phyloP scores from a whole-genome alignment of 2,797 vertebrate genomes.

The Microctenopoma lineatum region DNA sequence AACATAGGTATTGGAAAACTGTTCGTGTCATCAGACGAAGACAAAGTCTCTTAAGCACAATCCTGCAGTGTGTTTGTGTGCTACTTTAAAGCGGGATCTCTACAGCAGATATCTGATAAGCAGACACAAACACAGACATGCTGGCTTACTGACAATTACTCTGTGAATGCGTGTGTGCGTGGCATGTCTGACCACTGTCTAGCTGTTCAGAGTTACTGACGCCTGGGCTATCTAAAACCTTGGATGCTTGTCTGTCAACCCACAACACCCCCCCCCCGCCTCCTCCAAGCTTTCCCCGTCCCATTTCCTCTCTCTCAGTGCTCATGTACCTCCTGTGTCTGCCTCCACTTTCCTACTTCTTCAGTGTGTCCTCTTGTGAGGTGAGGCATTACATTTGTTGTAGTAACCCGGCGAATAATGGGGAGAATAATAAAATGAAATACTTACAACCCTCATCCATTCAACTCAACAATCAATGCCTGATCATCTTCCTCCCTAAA shows the following conservation, averaged over 20 bases:
- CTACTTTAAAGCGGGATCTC: constrained; percentile 28
- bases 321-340: constrained; percentile 27
- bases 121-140: constrained; percentile 56
- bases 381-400: background rate
- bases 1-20: constrained; percentile 24
- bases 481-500: constrained; percentile 19
- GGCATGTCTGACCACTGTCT: constrained; percentile 60
- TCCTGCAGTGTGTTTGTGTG: constrained; percentile 21
- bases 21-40: constrained; percentile 17
- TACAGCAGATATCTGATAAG: constrained; percentile 50
- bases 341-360: constrained; percentile 3
- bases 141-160: constrained; percentile 30
- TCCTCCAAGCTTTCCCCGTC: constrained; percentile 27
- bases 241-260: constrained; percentile 43
- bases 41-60: constrained; percentile 14
- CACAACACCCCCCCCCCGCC: constrained; percentile 8
- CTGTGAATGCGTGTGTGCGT: constrained; percentile 2
- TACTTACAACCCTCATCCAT: background rate
- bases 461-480: background rate
- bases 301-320: constrained; percentile 47
- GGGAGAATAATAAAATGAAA: background rate
- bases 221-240: constrained; percentile 69
- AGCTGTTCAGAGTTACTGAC: constrained; percentile 58
- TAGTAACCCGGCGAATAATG: background rate
- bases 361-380: background rate